Evolutionary conservation across 2,113 vertebrate genomes (phyloP), one percentile per base, ranked within the genome.

Genomic region (Gambusia affinis): DNA sequence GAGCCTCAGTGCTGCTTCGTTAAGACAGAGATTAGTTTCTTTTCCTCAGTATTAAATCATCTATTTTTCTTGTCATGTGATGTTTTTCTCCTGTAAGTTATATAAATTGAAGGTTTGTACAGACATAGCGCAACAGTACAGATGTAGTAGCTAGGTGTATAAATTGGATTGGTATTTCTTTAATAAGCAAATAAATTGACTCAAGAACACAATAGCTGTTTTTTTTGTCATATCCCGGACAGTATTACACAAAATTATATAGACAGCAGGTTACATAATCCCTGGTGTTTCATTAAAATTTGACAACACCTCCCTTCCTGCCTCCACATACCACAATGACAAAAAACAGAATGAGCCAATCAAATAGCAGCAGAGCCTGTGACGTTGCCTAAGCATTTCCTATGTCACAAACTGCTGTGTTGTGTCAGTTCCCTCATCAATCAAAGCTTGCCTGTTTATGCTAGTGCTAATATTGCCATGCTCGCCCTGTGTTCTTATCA

Each of bases 401-500:
- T 60, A 17, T 60, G 1, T 81, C 62, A 72, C 54, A 75, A 75
- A 73, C 67, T 61, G 75, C 83, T 69, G 79, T 60, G 31, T 67
- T 83, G 64, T 28, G 29, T 80, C 78, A 30, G 44, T 75, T 57
- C 75, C 82, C 82, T 84, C 87, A 92, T 93, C 89, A 89, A 86
- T 90, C 89, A 92, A 67, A 62, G n/a, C 73, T 61, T 57, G 76
- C 74, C 69, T 88, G 87, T 77, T 89, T 85, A 84, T 80, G 77
- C 78, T 80, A 81, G 86, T 89, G 83, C 63, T 83, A 73, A 89
- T 79, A 33, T 80, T 72, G 82, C 74, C 85, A 81, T 67, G 65
- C 73, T 80, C 82, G 64, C 81, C 81, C 77, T 73, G 73, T 81
- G 74, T 87, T 80, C 85, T 78, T 82, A 85, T 93, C 85, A 93